Evolutionary conservation across 2,797 vertebrate species (phyloP).

Genomic region (Sebastes diploproa): DNA sequence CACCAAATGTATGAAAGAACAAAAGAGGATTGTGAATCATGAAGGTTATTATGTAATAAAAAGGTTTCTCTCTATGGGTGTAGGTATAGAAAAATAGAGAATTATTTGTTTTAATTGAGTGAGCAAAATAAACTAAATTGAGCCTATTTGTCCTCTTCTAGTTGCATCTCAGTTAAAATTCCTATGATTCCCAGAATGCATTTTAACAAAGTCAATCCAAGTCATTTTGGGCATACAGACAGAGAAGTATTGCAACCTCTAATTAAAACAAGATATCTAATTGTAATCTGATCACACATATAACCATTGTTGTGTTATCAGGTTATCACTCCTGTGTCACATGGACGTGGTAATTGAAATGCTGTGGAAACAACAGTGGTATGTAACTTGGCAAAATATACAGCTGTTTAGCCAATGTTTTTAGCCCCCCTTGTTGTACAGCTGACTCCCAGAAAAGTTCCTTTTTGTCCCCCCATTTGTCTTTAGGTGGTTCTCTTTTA

Average conservation of each 20-base stretch:
- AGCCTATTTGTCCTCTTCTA: neutral
- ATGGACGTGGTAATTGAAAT: neutral
- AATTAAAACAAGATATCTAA: neutral
- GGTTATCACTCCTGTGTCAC: neutral
- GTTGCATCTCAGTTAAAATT: neutral
- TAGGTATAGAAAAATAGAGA: constrained; percentile 16
- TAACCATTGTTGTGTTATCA: neutral
- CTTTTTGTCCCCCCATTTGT: too few species aligned
- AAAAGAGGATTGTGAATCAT: constrained; percentile 21
- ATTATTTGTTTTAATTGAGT: neutral
- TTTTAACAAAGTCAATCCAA: neutral
- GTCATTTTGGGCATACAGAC: neutral
- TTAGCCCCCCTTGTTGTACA: too few species aligned
- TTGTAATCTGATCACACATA: neutral
- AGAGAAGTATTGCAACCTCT: neutral
- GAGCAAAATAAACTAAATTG: neutral
- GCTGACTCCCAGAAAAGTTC: too few species aligned
- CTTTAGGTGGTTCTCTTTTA: too few species aligned
- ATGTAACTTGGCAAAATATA: neutral
- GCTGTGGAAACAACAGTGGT: neutral
- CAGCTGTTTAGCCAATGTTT: too few species aligned
- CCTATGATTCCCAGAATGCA: constrained; percentile 5
- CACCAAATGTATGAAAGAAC: constrained; percentile 53
- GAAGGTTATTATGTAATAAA: constrained; percentile 30
- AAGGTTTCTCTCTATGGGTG: constrained; percentile 20